phyloP scores from a whole-genome alignment of 2,113 vertebrate species.

The Cephalopterus ornatus region DNA sequence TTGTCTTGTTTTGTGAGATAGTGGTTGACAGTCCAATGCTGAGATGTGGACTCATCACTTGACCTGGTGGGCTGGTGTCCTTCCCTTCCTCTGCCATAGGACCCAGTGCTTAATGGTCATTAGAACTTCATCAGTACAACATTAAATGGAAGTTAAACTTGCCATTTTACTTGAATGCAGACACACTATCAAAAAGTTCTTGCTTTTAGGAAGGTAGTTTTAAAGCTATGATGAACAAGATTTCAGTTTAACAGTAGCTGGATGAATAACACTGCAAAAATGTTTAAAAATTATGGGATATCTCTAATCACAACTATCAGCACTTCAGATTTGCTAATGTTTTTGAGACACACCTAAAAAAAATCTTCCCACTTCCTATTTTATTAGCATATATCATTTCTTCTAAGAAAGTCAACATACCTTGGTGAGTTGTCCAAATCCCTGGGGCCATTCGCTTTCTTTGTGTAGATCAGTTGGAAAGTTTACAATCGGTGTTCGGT shows the following conservation, averaged over 20 bases:
- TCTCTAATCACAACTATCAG: neutral
- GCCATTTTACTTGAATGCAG: neutral
- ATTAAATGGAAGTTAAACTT: neutral
- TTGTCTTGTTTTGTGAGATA: neutral
- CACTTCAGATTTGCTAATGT: neutral
- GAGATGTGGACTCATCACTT: neutral
- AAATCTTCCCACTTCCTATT: neutral
- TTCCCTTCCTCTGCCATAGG: neutral
- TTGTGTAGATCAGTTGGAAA: slow-evolving; percentile 83
- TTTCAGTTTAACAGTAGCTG: neutral
- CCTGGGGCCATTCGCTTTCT: slow-evolving; percentile 85
- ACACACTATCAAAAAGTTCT: neutral
- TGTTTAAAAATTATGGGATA: neutral
- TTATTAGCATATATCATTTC: neutral
- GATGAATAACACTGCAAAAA: neutral
- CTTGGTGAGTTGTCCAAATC: slow-evolving; percentile 88
- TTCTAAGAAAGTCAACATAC: slow-evolving; percentile 63
- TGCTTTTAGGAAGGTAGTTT: neutral
- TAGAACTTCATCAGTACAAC: neutral
- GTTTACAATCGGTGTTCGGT: slow-evolving; percentile 82
- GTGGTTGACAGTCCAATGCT: neutral
- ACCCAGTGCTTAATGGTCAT: neutral
- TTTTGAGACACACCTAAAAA: neutral
- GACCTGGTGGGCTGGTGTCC: neutral
- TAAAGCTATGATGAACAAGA: neutral